Evolutionary conservation across 2,797 vertebrate species (phyloP), one percentile per base, ranked within the genome.

Genomic region (Melanitta fusca): DNA sequence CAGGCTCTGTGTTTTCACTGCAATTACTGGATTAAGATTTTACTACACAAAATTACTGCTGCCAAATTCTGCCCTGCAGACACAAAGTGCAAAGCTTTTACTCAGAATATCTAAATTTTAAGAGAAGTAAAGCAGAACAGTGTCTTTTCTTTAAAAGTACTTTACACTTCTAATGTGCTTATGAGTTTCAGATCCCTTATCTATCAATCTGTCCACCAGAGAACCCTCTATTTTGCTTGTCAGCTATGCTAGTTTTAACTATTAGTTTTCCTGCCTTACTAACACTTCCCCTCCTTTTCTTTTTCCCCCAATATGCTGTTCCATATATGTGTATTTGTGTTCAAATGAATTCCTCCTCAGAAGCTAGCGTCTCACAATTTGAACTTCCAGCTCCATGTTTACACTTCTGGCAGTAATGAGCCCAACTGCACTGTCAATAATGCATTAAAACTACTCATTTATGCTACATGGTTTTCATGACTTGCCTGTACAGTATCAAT

Each of bases 401-500:
- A 60, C 24, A 60, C 6, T 25, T 1, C 8, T 49, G 8, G 8
- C 7, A n/a, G 41, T 28, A 91, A 49, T n/a, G 73, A 80, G 9
- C 8, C 8, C 57, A 32, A 7, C 5, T 68, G 17, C 41, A 28
- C 49, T 4, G 5, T 17, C 3, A 2, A 19, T 11, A 75, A 64
- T 11, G 24, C 39, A 9, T 65, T 79, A 43, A 93, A 92, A 91
- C 21, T 15, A 20, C 11, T 54, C 13, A 14, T 81, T 72, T 54
- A 56, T 22, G 11, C 6, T 38, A 32, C 2, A 3, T 9, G 28
- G 12, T 22, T 62, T 85, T 89, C 25, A 41, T 66, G 39, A 12
- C 8, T 54, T 54, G 3, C 2, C 34, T 66, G 21, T 54, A 5
- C n/a, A 2, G 1, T 36, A 49, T 4, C 3, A n/a, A 2, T 13